Conservation (phyloP, 2,113 vertebrate species). For the Stigmatopora argus region DNA sequence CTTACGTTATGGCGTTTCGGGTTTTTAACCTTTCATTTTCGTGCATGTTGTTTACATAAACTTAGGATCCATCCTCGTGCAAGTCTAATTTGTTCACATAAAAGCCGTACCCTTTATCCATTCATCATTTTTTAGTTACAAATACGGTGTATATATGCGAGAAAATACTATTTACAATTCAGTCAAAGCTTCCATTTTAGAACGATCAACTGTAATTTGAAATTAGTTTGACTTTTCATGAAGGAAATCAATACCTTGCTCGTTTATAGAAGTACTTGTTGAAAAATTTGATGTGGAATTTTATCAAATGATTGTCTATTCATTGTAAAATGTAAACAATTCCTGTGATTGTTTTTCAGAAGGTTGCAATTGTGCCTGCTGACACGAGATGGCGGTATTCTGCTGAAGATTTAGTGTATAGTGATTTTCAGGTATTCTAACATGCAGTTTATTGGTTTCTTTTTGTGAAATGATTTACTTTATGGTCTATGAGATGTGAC, state of each 20-base stretch:
- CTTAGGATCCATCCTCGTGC: too few relatives aligned
- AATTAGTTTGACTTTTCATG: slow-evolving; percentile 13
- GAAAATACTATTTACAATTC: too few relatives aligned
- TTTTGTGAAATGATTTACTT: too few relatives aligned
- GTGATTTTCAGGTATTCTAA: not conserved
- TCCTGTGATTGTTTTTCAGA: not conserved
- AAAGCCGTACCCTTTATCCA: too few relatives aligned
- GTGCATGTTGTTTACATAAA: not conserved
- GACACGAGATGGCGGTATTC: not conserved
- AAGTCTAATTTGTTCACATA: too few relatives aligned
- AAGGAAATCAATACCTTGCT: slow-evolving; percentile 24
- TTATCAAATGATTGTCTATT: not conserved
- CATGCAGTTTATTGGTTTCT: too few relatives aligned
- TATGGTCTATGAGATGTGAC: too few relatives aligned
- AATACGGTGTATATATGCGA: too few relatives aligned
- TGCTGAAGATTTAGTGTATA: not conserved
- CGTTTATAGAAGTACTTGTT: slow-evolving; percentile 18
- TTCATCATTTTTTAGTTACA: too few relatives aligned
- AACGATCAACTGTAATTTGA: slow-evolving; percentile 18
- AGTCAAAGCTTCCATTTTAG: too few relatives aligned
- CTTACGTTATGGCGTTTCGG: too few relatives aligned
- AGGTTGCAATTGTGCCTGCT: not conserved
- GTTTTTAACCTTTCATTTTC: too few relatives aligned
- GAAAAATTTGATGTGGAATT: not conserved
- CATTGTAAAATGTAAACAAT: not conserved